Evolutionary conservation across 2,888 invertebrate species (phyloP).

Genomic region (Acleris emargana): DNA sequence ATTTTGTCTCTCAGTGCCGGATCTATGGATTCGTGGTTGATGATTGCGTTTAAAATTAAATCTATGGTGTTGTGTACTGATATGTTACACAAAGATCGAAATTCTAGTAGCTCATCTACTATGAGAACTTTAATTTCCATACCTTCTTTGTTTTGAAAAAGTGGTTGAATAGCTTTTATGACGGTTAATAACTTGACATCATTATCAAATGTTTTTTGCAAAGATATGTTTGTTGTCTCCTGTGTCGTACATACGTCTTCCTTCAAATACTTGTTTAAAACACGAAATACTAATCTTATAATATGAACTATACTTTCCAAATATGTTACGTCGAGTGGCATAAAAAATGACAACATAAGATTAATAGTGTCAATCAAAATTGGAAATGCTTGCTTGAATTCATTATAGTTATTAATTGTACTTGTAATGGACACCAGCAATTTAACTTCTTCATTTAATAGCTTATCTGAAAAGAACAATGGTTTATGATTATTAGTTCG

Average conservation of each 20-base stretch:
- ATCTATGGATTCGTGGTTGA: slow-evolving; percentile 33
- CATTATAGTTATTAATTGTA: slow-evolving; percentile 44
- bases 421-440: slow-evolving; percentile 45
- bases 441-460: slow-evolving; percentile 45
- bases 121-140: slow-evolving; percentile 44
- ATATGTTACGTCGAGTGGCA: slow-evolving; percentile 39
- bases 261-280: slow-evolving; percentile 42
- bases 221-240: slow-evolving; percentile 42
- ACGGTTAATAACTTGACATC: slow-evolving; percentile 42
- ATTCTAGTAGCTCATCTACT: slow-evolving; percentile 48
- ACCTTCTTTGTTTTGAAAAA: slow-evolving; percentile 48
- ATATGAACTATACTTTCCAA: slow-evolving; percentile 47
- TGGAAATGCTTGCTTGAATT: slow-evolving; percentile 46
- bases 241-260: slow-evolving; percentile 41
- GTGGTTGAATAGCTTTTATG: slow-evolving; percentile 45
- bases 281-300: slow-evolving; percentile 50
- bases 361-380: slow-evolving; percentile 50
- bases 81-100: slow-evolving; percentile 29
- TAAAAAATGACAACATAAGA: slow-evolving; percentile 46
- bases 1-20: slow-evolving; percentile 7
- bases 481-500: not conserved
- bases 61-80: slow-evolving; percentile 26
- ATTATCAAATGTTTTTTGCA: slow-evolving; percentile 45
- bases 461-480: slow-evolving; percentile 42
- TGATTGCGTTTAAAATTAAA: slow-evolving; percentile 43